Evolutionary conservation across 2,888 invertebrate species (phyloP), one percentile per base, ranked within the genome.

Genomic region (Stomorhina lunata): DNA sequence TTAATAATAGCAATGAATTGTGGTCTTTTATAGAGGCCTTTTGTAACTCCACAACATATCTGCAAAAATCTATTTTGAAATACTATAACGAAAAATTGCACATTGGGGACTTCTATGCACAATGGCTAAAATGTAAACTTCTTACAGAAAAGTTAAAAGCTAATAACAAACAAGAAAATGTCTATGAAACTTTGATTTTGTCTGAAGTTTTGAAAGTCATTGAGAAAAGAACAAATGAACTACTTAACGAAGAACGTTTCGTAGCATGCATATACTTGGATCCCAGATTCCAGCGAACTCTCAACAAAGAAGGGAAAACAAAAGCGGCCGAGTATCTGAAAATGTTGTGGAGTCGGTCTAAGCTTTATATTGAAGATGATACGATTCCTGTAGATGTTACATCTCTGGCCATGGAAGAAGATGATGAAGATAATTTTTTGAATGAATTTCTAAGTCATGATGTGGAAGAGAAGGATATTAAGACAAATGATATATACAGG

Each of bases 71-170:
- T 2, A 55, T 81, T 17, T 1, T 72, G 4, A 77, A 61, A 1
- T 81, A 17, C 10, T 32, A 73, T 43, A 37, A 45, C 2, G 77
- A 77, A 40, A 77, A 81, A n/a, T 15, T 77, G 6, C 72, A 81
- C 25, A 48, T 45, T 22, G 77, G 81, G 3, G 77, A 81, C n/a
- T 81, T 81, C 10, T 81, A 81, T 22, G 61, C 81, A 10, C 81
- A 81, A n/a, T 81, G 81, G 81, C 17, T 81, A 5, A 81, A 81
- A 34, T 55, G 81, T 20, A 81, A 68, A 45, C 53, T 81, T 9
- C 34, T 81, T 5, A 77, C 66, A 2, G 61, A 77, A 55, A 77
- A 81, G 0, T 0, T 63, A 2, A 7, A 10, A 22, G 15, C 20
- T 2, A 27, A 55, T 1, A 48, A 37, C n/a, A 43, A 77, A 4